Base-by-base conservation (phyloP, 2,113 vertebrate species). In the Proterorhinus semilunaris region DNA sequence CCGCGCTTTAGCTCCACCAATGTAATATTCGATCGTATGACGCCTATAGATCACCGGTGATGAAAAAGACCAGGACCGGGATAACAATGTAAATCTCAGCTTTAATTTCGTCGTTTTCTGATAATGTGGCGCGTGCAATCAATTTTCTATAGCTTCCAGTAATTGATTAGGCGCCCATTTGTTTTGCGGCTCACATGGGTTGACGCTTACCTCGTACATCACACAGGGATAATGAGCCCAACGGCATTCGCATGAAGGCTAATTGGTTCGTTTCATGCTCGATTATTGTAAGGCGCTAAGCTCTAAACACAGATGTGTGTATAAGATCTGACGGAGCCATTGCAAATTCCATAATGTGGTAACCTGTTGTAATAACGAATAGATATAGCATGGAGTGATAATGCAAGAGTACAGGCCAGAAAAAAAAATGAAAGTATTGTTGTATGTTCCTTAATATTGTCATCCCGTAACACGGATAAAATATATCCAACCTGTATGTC, bases 221-320 rank as follows among this genome's bases (percentile, higher is more conserved):
- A 54, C 12, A 46, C 16, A 8, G 17, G 9, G 16, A 58, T 71
- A 45, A 75, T 64, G 57, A 75, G 62, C 43, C 69, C 66, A 36
- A 66, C 57, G 70, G 46, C 69, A 63, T 77, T 77, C 65, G 52
- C 46, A 64, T 64, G 6, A 64, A 16, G 57, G 62, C 62, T 62
- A 65, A 61, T 16, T 16, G 13, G 17, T 17, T 45, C 17, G 71
- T 62, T 62, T 52, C 51, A 3, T 0, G 42, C 8, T 44, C 44
- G 6, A 62, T 27, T 53, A 13, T 55, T 62, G 50, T 15, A 43
- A 42, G 6, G 55, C 55, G 42, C 27, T 21, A 7, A 58, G 55
- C 55, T 58, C 36, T 58, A 58, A 58, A 58, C 36, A 58, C 10
- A 58, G 55, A 11, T 42, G 27, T 58, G 11, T 57, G 17, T 57